These are phyloP conservation scores for Melanaphis sacchari DNA, from an alignment of 1,140 invertebrate species.

Conservation along the genomic window DNA sequence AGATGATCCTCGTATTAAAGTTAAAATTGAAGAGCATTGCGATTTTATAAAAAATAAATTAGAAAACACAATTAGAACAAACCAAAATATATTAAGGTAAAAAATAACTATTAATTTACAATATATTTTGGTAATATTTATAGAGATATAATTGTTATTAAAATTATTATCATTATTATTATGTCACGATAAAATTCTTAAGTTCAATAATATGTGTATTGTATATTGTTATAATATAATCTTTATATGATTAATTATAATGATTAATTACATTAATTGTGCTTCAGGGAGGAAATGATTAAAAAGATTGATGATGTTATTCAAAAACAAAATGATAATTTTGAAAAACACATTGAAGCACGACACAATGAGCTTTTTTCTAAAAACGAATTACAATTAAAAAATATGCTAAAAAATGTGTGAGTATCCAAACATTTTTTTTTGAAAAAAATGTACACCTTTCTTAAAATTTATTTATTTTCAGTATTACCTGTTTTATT, in stretches of 20 bases:
- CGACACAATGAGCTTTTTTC: neutral
- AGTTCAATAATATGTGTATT: neutral
- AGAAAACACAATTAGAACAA: conserved; percentile 40
- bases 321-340: neutral
- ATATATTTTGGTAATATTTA: neutral
- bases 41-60: conserved; percentile 11
- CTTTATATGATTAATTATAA: neutral
- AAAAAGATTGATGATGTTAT: conserved; percentile 28
- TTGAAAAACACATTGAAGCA: neutral
- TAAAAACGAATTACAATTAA: conserved; percentile 18
- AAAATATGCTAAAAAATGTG: conserved; percentile 14
- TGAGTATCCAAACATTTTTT: neutral
- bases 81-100: conserved; percentile 33
- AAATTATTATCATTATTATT: neutral
- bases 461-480: neutral
- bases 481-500: neutral
- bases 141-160: neutral
- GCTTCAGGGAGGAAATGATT: conserved; percentile 1
- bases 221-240: neutral
- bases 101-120: neutral
- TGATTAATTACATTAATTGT: neutral
- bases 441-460: neutral
- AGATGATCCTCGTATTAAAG: neutral
- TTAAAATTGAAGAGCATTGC: neutral
- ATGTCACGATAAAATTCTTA: neutral